Evolutionary conservation across 2,113 vertebrate genomes (phyloP), one percentile per base, ranked within the genome.

Genomic region (Parus major): DNA sequence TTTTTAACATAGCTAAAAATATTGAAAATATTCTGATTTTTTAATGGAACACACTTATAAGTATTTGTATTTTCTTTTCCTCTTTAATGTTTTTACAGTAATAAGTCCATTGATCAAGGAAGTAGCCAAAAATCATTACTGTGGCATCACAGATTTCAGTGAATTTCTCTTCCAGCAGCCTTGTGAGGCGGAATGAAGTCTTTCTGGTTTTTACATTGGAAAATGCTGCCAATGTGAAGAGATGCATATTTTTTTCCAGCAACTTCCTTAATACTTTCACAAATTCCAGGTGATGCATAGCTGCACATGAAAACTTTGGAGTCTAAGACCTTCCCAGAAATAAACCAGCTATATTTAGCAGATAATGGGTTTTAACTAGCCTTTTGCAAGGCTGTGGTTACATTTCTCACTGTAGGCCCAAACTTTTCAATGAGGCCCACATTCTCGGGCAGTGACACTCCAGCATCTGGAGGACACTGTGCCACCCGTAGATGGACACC

Each of bases 1-100:
- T 11, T 95, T 91, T 73, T 39, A 94, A 41, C 25, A 59, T 33
- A 52, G 69, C 14, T 80, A 81, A 86, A 94, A 94, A 81, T 82
- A 68, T 42, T 25, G 16, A 17, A 28, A 16, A 52, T 82, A 46
- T 35, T 88, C 68, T 86, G 52, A 65, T 35, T 56, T 81, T 92
- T 79, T 92, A 78, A 75, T 59, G 56, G n/a, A 56, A 63, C 42
- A 63, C 9, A 10, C 5, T 25, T 76, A 70, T 41, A 91, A 95
- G 93, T 82, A 85, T 59, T 89, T 82, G 11, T 85, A 52, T 93
- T 90, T 93, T 91, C 21, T 63, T 84, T 68, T 60, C 7, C 36
- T 76, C 52, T 35, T 70, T 28, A 53, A 31, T 33, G 72, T 84
- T 84, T 84, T 85, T 68, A 42, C 24, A 52, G 50, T 87, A 73